Evolutionary conservation across 2,113 vertebrate species (phyloP), one percentile per base, ranked within the genome.

Genomic region (Otolemur garnettii): DNA sequence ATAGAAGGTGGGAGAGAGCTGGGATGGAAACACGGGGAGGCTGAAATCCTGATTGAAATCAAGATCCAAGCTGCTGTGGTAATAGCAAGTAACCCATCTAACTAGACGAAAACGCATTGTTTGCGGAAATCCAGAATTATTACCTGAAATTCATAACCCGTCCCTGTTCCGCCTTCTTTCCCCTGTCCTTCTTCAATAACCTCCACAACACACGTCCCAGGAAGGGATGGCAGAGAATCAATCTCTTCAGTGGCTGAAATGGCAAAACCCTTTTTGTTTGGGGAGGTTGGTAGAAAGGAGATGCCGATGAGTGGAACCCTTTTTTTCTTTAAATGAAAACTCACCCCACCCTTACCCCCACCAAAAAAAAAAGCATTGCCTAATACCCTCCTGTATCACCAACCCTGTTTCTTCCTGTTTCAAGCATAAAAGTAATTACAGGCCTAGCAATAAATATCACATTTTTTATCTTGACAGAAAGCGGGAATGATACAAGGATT

Each of bases 391-490:
- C 78, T 96, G 38, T 88, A 72, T 38, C 59, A 85, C 60, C 86
- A 75, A 94, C 53, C 14, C 69, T 6, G 30, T 96, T 95, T 91
- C 84, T 93, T 78, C 74, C 45, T 64, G 35, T 83, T 97, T 80
- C 93, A 93, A 86, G 62, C 64, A 97, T 88, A 92, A 96, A 96
- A 95, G 87, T 96, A 97, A 97, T 93, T 92, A 96, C 2, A 4
- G 42, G 19, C 5, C 59, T 30, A 77, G 62, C 88, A 86, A 94
- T 93, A 96, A 97, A 94, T 95, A 96, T 33, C 64, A 19, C 69
- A 42, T 95, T 92, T 92, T 96, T 94, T 96, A 96, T 96, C 91
- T 95, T 96, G 94, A 94, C 88, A 96, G 96, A 91, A 94, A 94
- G 91, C 0, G 1, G 50, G 68, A 87, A 79, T 24, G 79, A 85